Evolutionary conservation across 2,797 vertebrate genomes (phyloP).

Genomic region (Uromys caudimaculatus): DNA sequence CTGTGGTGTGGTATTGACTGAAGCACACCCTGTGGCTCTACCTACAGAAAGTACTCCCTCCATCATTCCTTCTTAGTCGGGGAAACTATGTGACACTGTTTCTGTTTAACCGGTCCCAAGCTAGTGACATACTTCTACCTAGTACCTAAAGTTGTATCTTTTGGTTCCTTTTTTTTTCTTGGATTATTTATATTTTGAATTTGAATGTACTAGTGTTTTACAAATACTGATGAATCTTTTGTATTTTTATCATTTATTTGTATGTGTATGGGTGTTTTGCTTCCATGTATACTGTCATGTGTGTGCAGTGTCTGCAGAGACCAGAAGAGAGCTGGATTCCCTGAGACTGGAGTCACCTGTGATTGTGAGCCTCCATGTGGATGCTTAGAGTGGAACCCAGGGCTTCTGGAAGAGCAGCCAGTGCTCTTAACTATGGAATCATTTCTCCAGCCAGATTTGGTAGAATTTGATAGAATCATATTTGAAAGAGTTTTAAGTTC

Average conservation of each 20-base stretch:
- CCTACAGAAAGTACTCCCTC: too few relatives aligned
- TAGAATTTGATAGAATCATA: neutral
- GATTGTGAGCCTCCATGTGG: neutral
- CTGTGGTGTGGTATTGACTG: neutral
- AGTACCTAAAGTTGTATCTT: neutral
- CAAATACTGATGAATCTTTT: neutral
- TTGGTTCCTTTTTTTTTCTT: constrained; percentile 18
- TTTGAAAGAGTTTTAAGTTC: neutral
- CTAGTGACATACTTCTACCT: neutral
- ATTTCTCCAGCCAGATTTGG: neutral
- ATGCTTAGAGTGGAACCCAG: neutral
- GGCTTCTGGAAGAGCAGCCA: neutral
- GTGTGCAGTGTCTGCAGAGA: neutral
- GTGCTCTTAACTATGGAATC: neutral
- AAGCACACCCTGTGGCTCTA: accelerated
- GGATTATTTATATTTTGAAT: constrained; percentile 30
- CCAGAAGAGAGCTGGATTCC: neutral
- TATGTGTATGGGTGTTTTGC: neutral
- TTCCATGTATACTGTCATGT: neutral
- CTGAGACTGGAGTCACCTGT: neutral
- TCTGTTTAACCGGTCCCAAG: neutral
- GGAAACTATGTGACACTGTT: neutral
- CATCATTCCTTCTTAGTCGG: neutral
- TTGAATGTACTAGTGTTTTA: neutral
- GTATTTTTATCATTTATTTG: neutral